Conservation (phyloP, 2,113 vertebrate genomes). For the Petroica traversi region DNA sequence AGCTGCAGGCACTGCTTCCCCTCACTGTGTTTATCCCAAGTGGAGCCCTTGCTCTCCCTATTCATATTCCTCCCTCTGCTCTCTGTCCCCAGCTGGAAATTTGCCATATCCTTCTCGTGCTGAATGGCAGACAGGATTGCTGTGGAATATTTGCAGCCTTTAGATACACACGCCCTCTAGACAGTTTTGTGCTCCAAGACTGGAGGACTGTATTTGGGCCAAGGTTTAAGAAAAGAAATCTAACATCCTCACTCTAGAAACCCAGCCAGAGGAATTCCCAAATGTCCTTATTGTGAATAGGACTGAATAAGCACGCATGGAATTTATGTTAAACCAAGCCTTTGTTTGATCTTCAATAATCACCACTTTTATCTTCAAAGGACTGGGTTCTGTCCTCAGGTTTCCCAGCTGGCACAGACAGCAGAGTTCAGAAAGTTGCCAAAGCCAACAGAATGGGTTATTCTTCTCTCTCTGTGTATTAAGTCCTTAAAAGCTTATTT, state of each 20-base stretch:
- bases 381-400: conserved; percentile 3
- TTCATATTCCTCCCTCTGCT: neutral
- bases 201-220: neutral
- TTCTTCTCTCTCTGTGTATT: neutral
- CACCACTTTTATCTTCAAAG: conserved; percentile 21
- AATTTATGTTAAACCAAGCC: neutral
- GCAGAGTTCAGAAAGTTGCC: neutral
- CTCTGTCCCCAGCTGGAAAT: neutral
- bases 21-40: neutral
- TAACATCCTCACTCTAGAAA: neutral
- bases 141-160: neutral
- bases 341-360: conserved; percentile 15
- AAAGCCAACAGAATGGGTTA: neutral
- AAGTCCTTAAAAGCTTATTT: neutral
- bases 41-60: neutral
- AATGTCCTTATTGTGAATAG: neutral
- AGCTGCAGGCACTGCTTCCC: neutral
- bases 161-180: neutral
- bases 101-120: neutral
- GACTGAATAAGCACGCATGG: neutral
- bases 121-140: neutral
- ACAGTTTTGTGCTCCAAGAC: neutral
- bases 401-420: neutral
- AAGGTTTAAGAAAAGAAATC: neutral
- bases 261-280: neutral